Evolutionary conservation across 2,888 invertebrate species (phyloP).

Genomic region (Petrolisthes cinctipes): DNA sequence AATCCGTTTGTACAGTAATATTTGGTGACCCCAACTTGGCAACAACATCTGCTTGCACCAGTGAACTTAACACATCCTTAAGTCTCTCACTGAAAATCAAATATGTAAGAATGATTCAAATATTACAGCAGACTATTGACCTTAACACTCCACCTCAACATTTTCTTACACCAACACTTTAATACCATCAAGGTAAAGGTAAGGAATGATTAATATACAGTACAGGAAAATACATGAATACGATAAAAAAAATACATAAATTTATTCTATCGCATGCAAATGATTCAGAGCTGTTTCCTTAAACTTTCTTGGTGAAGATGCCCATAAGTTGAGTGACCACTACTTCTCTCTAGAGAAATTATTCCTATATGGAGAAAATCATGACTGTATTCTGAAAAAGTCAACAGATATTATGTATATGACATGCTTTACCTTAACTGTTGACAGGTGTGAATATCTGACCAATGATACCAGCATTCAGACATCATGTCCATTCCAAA

Average conservation of each 20-base stretch:
- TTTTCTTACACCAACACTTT: too few species aligned
- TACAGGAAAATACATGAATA: too few species aligned
- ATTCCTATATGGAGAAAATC: background rate
- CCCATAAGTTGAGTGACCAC: too few species aligned
- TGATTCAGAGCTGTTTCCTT: too few species aligned
- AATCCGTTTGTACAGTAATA: slow-evolving; percentile 25
- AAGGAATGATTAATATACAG: too few species aligned
- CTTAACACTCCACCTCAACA: background rate
- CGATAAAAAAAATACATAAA: too few species aligned
- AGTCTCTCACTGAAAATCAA: slow-evolving; percentile 24
- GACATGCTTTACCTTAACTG: slow-evolving; percentile 21
- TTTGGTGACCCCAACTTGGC: slow-evolving; percentile 50
- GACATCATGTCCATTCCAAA: slow-evolving; percentile 48
- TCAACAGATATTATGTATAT: background rate
- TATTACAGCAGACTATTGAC: background rate
- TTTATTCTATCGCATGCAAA: too few species aligned
- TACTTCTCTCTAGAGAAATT: too few species aligned
- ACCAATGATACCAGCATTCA: slow-evolving; percentile 33
- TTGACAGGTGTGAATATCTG: background rate
- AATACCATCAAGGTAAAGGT: too few species aligned
- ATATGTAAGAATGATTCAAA: background rate
- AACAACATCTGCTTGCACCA: slow-evolving; percentile 38
- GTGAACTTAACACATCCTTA: slow-evolving; percentile 7
- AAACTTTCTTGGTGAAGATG: too few species aligned
- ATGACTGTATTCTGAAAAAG: background rate